A percentile compares a stretch with the other conserved stretches of the same genome.
Evolutionary conservation across 2,888 invertebrate genomes (phyloP).

Genomic region (Archaeoteleia sp.): DNA sequence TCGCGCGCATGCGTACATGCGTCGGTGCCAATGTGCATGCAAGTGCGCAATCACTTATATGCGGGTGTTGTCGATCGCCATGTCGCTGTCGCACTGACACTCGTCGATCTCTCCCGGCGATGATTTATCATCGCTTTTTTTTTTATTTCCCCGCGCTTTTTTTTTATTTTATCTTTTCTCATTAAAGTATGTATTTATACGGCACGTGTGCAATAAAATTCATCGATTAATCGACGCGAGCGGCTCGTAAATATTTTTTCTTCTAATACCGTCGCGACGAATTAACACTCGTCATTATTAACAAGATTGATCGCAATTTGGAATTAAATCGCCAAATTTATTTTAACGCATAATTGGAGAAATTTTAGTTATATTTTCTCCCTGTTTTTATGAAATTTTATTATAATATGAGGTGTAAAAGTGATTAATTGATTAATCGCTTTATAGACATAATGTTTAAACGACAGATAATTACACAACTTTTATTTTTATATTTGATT

Average conservation of each 20-base stretch:
- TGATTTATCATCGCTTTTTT: constrained; percentile 29
- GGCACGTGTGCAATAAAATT: constrained; percentile 23
- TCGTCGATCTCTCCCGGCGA: constrained; percentile 30
- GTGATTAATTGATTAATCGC: no score
- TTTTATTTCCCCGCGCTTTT: constrained; percentile 4
- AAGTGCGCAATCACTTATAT: constrained; percentile 44
- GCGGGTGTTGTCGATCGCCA: constrained; percentile 54
- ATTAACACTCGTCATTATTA: not conserved
- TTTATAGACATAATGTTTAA: no score
- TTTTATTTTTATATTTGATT: no score
- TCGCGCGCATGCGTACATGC: constrained; percentile 30
- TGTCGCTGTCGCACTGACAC: constrained; percentile 10
- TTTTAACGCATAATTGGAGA: no score
- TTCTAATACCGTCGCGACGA: constrained; percentile 7
- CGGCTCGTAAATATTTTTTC: not conserved
- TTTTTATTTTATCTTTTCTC: constrained; percentile 11
- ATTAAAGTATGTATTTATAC: constrained; percentile 23
- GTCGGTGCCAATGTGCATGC: constrained; percentile 15
- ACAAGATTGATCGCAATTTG: not conserved
- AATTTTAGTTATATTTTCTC: no score
- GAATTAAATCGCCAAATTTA: no score
- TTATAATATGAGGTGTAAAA: no score
- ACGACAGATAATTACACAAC: no score
- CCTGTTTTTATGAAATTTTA: no score
- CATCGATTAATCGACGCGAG: constrained; percentile 13